A percentile compares a stretch with the other conserved stretches of the same genome.
Conservation (phyloP, 2,113 vertebrate genomes). For the Lates calcarifer region DNA sequence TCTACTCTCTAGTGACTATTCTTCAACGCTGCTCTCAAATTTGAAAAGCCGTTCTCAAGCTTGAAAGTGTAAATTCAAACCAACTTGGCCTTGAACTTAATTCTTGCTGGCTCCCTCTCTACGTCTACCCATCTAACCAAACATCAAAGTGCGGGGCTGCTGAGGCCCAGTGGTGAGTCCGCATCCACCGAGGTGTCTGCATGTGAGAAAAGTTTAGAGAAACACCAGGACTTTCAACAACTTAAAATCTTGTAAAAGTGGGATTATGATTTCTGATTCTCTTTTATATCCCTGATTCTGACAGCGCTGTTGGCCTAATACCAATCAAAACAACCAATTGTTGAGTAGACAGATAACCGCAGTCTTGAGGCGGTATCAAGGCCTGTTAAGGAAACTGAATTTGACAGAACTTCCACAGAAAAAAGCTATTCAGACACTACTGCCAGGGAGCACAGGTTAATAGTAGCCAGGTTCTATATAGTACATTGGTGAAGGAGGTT, state of each 20-base stretch:
- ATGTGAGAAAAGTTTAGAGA: slow-evolving; percentile 59
- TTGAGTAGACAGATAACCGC: slow-evolving; percentile 38
- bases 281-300: slow-evolving; percentile 64
- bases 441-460: slow-evolving; percentile 34
- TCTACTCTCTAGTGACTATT: slow-evolving; percentile 35
- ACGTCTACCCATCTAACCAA: slow-evolving; percentile 54
- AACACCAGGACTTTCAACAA: slow-evolving; percentile 59
- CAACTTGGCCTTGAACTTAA: slow-evolving; percentile 54
- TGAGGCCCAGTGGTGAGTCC: slow-evolving; percentile 49
- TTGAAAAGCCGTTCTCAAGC: slow-evolving; percentile 21
- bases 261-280: slow-evolving; percentile 66
- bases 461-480: slow-evolving; percentile 14
- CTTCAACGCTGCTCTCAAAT: slow-evolving; percentile 5
- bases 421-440: slow-evolving; percentile 23
- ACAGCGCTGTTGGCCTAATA: slow-evolving; percentile 52
- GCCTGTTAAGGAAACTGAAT: slow-evolving; percentile 36
- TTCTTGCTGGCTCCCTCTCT: slow-evolving; percentile 15
- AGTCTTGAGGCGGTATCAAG: slow-evolving; percentile 27
- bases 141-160: slow-evolving; percentile 67
- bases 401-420: slow-evolving; percentile 50
- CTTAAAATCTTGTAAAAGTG: slow-evolving; percentile 61
- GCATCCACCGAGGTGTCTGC: slow-evolving; percentile 53
- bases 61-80: slow-evolving; percentile 64
- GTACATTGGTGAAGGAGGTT: slow-evolving; percentile 41
- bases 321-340: slow-evolving; percentile 60